Conservation (phyloP, 2,888 invertebrate genomes). For the Andrena praecox region DNA sequence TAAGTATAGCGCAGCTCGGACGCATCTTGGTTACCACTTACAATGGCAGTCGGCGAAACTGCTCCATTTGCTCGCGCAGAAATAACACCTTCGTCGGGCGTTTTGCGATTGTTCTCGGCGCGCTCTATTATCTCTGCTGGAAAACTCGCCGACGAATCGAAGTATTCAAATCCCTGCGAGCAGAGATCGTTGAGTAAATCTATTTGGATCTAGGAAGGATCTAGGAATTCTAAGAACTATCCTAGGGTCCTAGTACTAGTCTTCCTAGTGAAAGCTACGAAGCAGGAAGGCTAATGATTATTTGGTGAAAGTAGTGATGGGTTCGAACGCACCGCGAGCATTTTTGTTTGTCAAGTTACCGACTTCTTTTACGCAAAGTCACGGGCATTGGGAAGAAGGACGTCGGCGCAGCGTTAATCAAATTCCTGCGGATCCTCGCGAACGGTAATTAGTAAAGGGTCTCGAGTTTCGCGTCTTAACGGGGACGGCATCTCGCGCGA, state of each 20-base stretch:
- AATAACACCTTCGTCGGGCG: background rate
- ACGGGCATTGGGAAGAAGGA: background rate
- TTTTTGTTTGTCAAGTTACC: too few relatives aligned
- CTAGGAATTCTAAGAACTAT: too few relatives aligned
- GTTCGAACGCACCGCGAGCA: too few relatives aligned
- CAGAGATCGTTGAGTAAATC: too few relatives aligned
- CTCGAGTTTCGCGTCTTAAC: slow-evolving; percentile 11
- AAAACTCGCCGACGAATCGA: background rate
- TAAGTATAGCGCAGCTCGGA: slow-evolving; percentile 22
- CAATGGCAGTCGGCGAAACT: slow-evolving; percentile 31
- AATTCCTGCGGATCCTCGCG: slow-evolving; percentile 7
- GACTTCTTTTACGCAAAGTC: too few relatives aligned
- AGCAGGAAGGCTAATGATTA: too few relatives aligned
- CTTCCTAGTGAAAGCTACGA: too few relatives aligned
- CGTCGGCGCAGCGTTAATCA: background rate
- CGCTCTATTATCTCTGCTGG: background rate
- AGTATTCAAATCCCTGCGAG: too few relatives aligned
- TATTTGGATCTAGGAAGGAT: too few relatives aligned
- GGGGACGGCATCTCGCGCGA: slow-evolving; percentile 9
- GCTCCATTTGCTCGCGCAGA: slow-evolving; percentile 23
- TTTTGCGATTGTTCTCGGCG: background rate
- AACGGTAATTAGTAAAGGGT: slow-evolving; percentile 18
- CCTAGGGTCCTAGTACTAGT: too few relatives aligned
- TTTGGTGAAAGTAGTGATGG: too few relatives aligned
- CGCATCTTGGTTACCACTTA: slow-evolving; percentile 22